Evolutionary conservation across 2,888 invertebrate species (phyloP).

Genomic region (Caenorhabditis plicata): DNA sequence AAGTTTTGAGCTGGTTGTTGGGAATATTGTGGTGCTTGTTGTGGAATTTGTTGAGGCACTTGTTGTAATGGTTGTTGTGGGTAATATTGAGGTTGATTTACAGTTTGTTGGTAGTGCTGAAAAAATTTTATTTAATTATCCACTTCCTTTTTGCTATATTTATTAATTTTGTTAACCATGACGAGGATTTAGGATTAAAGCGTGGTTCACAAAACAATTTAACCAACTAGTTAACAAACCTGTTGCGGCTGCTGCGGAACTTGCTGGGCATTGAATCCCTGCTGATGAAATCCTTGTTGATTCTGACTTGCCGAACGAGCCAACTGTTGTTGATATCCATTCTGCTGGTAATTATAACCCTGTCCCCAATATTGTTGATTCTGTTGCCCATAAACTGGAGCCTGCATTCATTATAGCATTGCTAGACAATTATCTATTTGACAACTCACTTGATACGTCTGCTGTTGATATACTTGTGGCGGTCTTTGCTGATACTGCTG

Average conservation of each 20-base stretch:
- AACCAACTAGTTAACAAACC: too few species aligned
- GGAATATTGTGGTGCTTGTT: background rate
- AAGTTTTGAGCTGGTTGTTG: constrained; percentile 1
- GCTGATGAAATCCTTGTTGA: background rate
- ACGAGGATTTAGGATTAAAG: too few species aligned
- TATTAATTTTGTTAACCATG: background rate
- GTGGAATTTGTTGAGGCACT: background rate
- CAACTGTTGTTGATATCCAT: background rate
- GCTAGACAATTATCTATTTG: too few species aligned
- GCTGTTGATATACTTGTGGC: constrained; percentile 9
- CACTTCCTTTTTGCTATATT: background rate
- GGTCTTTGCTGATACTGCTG: constrained; percentile 11
- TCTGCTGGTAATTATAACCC: background rate
- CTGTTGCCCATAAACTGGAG: constrained; percentile 17
- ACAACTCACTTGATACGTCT: constrained; percentile 1
- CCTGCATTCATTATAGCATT: background rate
- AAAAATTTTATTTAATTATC: background rate
- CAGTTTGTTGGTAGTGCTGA: background rate
- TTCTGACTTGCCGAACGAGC: background rate
- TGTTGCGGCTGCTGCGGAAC: too few species aligned
- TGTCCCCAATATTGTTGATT: constrained; percentile 22
- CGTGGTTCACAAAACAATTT: too few species aligned
- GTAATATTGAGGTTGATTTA: background rate
- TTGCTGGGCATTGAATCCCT: background rate
- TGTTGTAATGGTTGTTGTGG: constrained; percentile 6